phyloP scores from a whole-genome alignment of 2,113 vertebrate species.

The Dolichallabes microphthalmus region DNA sequence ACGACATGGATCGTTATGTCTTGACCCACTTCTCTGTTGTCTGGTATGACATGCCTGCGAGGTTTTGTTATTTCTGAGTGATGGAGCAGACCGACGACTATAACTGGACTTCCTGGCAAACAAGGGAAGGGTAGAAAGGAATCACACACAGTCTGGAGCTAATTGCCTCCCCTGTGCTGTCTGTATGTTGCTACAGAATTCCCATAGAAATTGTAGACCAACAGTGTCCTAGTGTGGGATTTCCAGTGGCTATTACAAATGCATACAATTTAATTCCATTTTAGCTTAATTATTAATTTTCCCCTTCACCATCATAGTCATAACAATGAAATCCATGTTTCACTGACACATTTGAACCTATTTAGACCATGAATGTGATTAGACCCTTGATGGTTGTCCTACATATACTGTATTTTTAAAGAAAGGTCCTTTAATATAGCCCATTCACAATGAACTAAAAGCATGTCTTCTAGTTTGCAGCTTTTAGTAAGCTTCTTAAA shows the following conservation, averaged over 20 bases:
- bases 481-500: constrained; percentile 80
- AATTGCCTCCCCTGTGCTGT: constrained; percentile 71
- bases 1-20: constrained; percentile 58
- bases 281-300: neutral
- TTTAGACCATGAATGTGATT: constrained; percentile 69
- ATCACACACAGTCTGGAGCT: constrained; percentile 54
- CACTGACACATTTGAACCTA: constrained; percentile 47
- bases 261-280: neutral
- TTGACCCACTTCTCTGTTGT: constrained; percentile 64
- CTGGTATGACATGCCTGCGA: constrained; percentile 59
- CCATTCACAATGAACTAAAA: constrained; percentile 73
- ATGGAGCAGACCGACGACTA: constrained; percentile 44
- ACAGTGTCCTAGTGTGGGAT: constrained; percentile 29
- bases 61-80: constrained; percentile 67
- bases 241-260: neutral
- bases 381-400: constrained; percentile 65
- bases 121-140: constrained; percentile 1
- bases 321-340: constrained; percentile 22
- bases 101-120: constrained; percentile 56
- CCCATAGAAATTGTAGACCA: constrained; percentile 54
- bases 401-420: constrained; percentile 70
- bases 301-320: constrained; percentile 16
- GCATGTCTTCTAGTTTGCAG: constrained; percentile 71
- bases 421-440: constrained; percentile 68
- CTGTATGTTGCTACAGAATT: constrained; percentile 11